A percentile compares a stretch with the other conserved stretches of the same genome.
Conservation (phyloP, 2,113 vertebrate species). For the Solenodon paradoxus region DNA sequence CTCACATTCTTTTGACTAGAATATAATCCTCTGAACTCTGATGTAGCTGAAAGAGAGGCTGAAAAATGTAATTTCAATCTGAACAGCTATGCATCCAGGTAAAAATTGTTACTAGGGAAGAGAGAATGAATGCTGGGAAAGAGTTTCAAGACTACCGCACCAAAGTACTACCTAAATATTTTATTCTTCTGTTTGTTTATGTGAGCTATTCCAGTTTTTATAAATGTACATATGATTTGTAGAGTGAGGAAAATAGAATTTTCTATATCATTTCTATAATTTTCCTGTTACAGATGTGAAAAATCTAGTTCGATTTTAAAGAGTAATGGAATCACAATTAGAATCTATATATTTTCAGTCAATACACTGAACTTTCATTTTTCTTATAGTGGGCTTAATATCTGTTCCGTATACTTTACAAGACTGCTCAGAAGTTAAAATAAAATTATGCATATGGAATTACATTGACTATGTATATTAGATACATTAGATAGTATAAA, state of each 20-base stretch:
- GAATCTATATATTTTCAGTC: conserved; percentile 16
- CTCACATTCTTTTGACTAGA: background rate
- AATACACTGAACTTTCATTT: background rate
- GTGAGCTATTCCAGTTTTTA: conserved; percentile 2
- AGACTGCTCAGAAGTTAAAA: background rate
- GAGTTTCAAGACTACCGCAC: conserved; percentile 1
- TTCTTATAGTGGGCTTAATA: background rate
- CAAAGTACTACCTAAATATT: background rate
- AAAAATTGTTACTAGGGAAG: conserved; percentile 22
- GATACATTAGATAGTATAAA: background rate
- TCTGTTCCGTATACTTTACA: background rate
- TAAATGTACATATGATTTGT: background rate
- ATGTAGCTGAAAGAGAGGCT: background rate
- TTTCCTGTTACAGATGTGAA: conserved; percentile 25
- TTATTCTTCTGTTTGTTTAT: background rate
- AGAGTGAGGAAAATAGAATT: background rate
- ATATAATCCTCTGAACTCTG: background rate
- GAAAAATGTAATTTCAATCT: background rate
- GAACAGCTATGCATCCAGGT: background rate
- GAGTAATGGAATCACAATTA: background rate
- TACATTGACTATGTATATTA: background rate
- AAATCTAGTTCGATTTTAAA: conserved; percentile 22
- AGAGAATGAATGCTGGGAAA: background rate
- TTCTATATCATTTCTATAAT: background rate
- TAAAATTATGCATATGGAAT: background rate